These are phyloP conservation scores for Caenorhabditis tropicalis DNA, from an alignment of 1,140 invertebrate genomes.

Conservation along the genomic window DNA sequence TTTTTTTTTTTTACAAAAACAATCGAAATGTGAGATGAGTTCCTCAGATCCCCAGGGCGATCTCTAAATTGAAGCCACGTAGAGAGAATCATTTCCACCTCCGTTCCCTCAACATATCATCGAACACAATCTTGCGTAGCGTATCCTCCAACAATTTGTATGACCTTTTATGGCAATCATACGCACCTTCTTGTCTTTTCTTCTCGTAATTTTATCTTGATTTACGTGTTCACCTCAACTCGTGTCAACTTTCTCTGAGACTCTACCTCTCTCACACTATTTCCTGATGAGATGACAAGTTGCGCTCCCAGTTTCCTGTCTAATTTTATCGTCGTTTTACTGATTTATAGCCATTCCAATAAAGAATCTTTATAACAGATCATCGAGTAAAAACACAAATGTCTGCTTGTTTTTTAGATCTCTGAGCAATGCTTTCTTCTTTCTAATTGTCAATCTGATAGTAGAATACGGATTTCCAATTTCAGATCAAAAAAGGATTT, in stretches of 20 bases:
- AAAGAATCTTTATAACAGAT: neutral
- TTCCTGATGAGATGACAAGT: conserved; percentile 19
- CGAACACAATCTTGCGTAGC: conserved; percentile 24
- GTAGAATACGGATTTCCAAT: no score
- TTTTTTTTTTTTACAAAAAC: no score
- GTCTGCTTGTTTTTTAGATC: neutral
- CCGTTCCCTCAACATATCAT: conserved; percentile 4
- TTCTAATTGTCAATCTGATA: no score
- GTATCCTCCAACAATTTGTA: conserved; percentile 29
- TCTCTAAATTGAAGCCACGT: neutral
- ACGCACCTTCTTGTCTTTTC: conserved; percentile 20
- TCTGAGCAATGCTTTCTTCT: no score
- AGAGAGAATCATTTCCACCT: neutral
- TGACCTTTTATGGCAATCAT: conserved; percentile 45
- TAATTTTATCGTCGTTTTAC: conserved; percentile 32
- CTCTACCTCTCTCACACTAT: neutral
- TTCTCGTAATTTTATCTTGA: conserved; percentile 13
- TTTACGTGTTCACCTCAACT: conserved; percentile 40
- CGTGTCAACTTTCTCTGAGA: conserved; percentile 24
- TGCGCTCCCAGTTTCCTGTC: conserved; percentile 22
- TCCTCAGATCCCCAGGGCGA: neutral
- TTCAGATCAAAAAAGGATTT: no score
- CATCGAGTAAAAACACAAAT: neutral
- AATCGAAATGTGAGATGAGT: no score
- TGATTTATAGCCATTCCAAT: conserved; percentile 18